phyloP scores from a whole-genome alignment of 2,888 invertebrate species.

The Azorinus chamasolen region DNA sequence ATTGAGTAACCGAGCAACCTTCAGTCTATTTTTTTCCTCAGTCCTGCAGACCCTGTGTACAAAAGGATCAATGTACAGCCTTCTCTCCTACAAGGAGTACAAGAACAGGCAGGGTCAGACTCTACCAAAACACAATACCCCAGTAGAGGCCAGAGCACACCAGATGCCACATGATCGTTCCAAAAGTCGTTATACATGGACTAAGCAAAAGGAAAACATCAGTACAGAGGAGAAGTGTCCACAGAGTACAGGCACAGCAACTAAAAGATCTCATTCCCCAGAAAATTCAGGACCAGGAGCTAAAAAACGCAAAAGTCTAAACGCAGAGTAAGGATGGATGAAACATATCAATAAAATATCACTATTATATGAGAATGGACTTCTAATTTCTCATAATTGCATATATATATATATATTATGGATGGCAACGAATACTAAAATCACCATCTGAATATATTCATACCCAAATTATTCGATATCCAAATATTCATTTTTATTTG shows the following conservation, averaged over 20 bases:
- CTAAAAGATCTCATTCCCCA: constrained; percentile 37
- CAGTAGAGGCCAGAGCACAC: too few relatives aligned
- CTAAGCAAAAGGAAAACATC: background rate
- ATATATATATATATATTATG: too few relatives aligned
- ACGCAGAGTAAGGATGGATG: constrained; percentile 69
- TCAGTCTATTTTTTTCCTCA: constrained; percentile 26
- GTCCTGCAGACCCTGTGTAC: constrained; percentile 70
- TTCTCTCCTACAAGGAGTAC: constrained; percentile 68
- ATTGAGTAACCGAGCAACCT: too few relatives aligned
- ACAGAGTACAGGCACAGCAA: background rate
- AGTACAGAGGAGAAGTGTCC: background rate
- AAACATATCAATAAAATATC: too few relatives aligned
- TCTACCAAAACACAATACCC: background rate
- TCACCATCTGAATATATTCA: too few relatives aligned
- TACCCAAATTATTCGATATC: too few relatives aligned
- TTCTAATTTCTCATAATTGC: too few relatives aligned
- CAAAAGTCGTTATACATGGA: too few relatives aligned
- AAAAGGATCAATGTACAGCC: constrained; percentile 62
- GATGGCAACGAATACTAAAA: too few relatives aligned
- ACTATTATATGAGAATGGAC: too few relatives aligned
- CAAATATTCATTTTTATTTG: too few relatives aligned
- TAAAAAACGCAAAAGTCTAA: constrained; percentile 67
- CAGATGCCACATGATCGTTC: too few relatives aligned
- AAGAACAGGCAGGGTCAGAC: constrained; percentile 36
- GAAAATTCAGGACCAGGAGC: constrained; percentile 29